These are phyloP conservation scores for Rostratula benghalensis DNA, from an alignment of 2,113 vertebrate species.

Conservation along the genomic window DNA sequence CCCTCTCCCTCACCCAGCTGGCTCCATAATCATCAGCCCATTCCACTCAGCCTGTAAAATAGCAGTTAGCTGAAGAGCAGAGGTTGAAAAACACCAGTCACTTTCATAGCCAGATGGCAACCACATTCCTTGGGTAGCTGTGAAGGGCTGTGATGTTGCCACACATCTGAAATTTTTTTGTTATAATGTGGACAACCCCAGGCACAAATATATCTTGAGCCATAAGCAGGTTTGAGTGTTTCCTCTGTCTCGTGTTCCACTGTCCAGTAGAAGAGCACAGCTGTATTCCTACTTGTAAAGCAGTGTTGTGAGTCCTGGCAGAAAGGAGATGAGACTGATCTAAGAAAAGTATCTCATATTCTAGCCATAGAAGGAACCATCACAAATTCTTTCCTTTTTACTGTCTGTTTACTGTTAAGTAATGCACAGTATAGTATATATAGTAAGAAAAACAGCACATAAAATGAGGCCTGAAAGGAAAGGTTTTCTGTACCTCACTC, in stretches of 20 bases:
- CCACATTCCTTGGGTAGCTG: neutral
- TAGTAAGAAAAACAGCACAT: neutral
- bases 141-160: neutral
- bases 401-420: neutral
- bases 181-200: neutral
- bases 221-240: neutral
- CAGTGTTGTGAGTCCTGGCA: neutral
- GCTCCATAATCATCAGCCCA: neutral
- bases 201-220: neutral
- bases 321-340: neutral
- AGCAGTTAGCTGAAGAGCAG: neutral
- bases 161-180: neutral
- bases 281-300: neutral
- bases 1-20: neutral
- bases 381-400: neutral
- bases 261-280: neutral
- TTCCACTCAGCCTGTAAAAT: neutral
- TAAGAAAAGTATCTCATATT: neutral
- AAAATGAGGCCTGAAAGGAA: neutral
- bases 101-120: neutral
- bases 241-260: neutral
- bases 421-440: neutral
- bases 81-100: conserved; percentile 31
- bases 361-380: neutral
- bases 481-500: neutral